Evolutionary conservation across 2,888 invertebrate genomes (phyloP).

Genomic region (Acleris holmiana): DNA sequence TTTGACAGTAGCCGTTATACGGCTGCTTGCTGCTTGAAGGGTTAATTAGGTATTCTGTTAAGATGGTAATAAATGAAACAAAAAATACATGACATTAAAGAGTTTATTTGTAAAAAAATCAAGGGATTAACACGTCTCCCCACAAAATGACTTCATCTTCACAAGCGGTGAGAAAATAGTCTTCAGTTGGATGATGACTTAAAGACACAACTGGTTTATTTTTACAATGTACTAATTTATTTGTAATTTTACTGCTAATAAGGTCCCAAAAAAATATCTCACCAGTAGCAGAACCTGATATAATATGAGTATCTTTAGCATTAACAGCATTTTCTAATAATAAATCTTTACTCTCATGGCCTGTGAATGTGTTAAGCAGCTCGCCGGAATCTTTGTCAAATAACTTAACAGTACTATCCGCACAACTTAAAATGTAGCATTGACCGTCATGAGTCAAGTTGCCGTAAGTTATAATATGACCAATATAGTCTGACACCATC

Average conservation of each 20-base stretch:
- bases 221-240: conserved; percentile 78
- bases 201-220: conserved; percentile 90
- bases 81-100: too few relatives aligned
- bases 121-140: conserved; percentile 65
- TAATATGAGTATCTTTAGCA: conserved; percentile 91
- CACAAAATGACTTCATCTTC: conserved; percentile 89
- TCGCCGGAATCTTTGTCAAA: conserved; percentile 90
- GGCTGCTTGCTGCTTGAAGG: too few relatives aligned
- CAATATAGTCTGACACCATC: conserved; percentile 92
- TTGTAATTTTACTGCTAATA: conserved; percentile 85
- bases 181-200: conserved; percentile 91
- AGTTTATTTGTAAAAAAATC: conserved; percentile 32
- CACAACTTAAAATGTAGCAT: conserved; percentile 93
- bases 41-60: too few relatives aligned
- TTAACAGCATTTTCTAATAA: conserved; percentile 95
- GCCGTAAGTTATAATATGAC: conserved; percentile 93
- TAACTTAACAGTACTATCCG: conserved; percentile 92
- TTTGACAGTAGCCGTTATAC: too few relatives aligned
- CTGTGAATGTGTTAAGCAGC: conserved; percentile 87
- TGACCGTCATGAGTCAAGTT: conserved; percentile 96
- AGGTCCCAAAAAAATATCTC: conserved; percentile 95
- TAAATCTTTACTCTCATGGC: conserved; percentile 92
- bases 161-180: conserved; percentile 89
- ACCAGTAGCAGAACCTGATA: conserved; percentile 96
- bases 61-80: too few relatives aligned